phyloP scores from a whole-genome alignment of 2,113 vertebrate species.

The Rhadina sibilatrix region DNA sequence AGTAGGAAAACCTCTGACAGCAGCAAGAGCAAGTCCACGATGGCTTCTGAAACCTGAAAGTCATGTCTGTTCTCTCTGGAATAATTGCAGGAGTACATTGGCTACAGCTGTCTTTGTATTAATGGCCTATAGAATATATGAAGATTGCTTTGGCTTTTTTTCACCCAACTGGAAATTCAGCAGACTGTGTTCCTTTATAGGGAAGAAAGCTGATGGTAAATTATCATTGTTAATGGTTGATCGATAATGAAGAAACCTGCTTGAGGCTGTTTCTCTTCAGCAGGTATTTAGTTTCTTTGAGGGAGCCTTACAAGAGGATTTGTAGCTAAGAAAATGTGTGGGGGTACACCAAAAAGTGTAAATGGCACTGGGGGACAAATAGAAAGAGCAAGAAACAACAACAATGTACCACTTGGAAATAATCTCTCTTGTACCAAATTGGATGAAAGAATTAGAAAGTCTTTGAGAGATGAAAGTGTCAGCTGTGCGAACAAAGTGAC shows the following conservation, averaged over 20 bases:
- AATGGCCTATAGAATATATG: background rate
- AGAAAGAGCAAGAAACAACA: background rate
- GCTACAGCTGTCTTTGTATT: slow-evolving; percentile 15
- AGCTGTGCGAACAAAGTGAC: background rate
- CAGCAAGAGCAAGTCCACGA: slow-evolving; percentile 17
- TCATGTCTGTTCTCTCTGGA: background rate
- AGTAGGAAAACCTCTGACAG: slow-evolving; percentile 21
- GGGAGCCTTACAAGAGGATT: background rate
- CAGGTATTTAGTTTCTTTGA: background rate
- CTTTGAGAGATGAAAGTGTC: background rate
- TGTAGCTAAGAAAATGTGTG: slow-evolving; percentile 69
- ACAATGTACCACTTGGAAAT: background rate
- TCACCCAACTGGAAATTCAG: slow-evolving; percentile 22
- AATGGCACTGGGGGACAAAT: background rate
- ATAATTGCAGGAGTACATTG: background rate
- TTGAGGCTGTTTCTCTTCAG: background rate
- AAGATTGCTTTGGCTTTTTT: background rate
- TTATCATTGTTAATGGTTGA: background rate
- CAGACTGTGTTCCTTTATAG: background rate
- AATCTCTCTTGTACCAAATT: slow-evolving; percentile 13
- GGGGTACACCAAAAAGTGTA: slow-evolving; percentile 61
- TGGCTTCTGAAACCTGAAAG: slow-evolving; percentile 39
- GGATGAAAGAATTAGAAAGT: slow-evolving; percentile 31
- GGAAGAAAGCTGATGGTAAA: background rate
- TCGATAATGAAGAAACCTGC: background rate